Evolutionary conservation across 2,797 vertebrate genomes (phyloP).

Genomic region (Buphagus erythrorhynchus): DNA sequence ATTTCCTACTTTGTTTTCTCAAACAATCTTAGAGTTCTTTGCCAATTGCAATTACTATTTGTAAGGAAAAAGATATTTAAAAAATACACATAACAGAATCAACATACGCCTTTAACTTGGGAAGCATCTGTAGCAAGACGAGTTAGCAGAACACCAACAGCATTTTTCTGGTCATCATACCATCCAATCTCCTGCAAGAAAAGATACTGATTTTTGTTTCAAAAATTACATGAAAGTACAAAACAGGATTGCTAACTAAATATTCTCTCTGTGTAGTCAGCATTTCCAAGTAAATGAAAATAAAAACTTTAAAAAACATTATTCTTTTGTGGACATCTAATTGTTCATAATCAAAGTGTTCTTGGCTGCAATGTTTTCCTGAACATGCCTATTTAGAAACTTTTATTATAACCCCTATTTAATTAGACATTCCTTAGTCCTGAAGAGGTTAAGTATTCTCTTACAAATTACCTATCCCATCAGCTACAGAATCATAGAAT

Average conservation of each 20-base stretch:
- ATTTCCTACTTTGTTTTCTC: background rate
- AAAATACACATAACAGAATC: background rate
- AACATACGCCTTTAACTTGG: slow-evolving; percentile 80
- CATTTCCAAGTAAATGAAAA: background rate
- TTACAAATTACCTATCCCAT: background rate
- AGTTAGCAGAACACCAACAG: slow-evolving; percentile 78
- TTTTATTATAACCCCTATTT: background rate
- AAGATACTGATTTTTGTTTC: background rate
- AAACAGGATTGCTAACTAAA: background rate
- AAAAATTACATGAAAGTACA: background rate
- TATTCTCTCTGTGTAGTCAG: background rate
- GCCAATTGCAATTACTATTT: background rate
- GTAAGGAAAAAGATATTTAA: background rate
- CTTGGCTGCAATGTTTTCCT: background rate
- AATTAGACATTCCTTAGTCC: background rate
- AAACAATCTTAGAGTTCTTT: background rate
- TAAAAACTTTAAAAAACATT: background rate
- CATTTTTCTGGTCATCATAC: slow-evolving; percentile 84
- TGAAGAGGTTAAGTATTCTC: background rate
- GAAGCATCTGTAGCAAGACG: slow-evolving; percentile 85
- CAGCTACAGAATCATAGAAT: background rate
- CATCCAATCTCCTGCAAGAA: slow-evolving; percentile 73
- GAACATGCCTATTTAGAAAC: background rate
- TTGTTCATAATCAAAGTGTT: background rate
- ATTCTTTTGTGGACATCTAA: background rate